These are phyloP conservation scores for Callyntrura guangdongensis DNA, from an alignment of 2,888 invertebrate genomes.

Conservation along the genomic window DNA sequence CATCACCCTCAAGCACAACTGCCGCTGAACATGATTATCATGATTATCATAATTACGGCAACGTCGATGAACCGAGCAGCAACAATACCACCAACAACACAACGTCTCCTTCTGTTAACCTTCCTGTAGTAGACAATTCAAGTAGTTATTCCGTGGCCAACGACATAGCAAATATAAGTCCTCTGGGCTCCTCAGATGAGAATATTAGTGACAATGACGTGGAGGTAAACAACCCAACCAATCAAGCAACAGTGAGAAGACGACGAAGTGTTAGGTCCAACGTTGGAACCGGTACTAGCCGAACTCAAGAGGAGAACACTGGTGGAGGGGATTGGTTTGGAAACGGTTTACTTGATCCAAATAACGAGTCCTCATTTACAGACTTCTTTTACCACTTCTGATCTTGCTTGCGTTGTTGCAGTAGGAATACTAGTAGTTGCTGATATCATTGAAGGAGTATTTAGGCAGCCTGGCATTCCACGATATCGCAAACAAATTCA, in stretches of 20 bases:
- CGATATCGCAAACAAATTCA: neutral
- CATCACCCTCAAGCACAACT: slow-evolving; percentile 77
- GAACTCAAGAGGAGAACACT: neutral
- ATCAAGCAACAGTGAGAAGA: slow-evolving; percentile 26
- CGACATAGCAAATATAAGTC: slow-evolving; percentile 60
- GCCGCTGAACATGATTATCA: slow-evolving; percentile 40
- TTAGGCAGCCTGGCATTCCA: slow-evolving; percentile 15
- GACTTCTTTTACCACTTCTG: slow-evolving; percentile 48
- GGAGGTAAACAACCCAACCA: slow-evolving; percentile 40
- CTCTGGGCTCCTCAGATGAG: slow-evolving; percentile 37
- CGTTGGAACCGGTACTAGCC: neutral
- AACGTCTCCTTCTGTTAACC: slow-evolving; percentile 26
- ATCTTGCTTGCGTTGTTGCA: slow-evolving; percentile 44
- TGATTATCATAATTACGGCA: slow-evolving; percentile 55
- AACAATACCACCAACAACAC: slow-evolving; percentile 7
- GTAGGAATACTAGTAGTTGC: slow-evolving; percentile 3
- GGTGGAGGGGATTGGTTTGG: slow-evolving; percentile 66
- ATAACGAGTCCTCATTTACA: neutral
- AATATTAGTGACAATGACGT: slow-evolving; percentile 15
- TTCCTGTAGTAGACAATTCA: slow-evolving; percentile 12
- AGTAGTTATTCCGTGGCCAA: neutral
- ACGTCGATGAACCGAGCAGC: slow-evolving; percentile 27
- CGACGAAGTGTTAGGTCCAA: slow-evolving; percentile 36
- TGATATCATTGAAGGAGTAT: slow-evolving; percentile 66
- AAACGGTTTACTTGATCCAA: neutral